These are phyloP conservation scores for Ephialtes manifestator DNA, from an alignment of 2,888 invertebrate genomes.

Conservation along the genomic window DNA sequence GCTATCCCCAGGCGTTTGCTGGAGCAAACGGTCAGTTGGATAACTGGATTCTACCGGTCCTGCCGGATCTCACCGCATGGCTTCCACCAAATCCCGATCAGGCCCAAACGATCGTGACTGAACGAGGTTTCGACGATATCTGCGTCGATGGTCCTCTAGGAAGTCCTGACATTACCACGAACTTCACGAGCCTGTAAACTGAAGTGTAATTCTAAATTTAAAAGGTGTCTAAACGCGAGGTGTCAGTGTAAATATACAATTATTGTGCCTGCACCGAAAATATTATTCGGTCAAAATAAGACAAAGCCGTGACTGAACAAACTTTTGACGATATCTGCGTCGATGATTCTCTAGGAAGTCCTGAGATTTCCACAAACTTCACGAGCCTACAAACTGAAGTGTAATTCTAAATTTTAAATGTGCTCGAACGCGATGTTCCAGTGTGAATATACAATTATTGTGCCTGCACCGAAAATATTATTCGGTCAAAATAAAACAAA, in stretches of 20 bases:
- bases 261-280: neutral
- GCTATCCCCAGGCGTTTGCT: constrained; percentile 19
- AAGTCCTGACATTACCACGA: constrained; percentile 39
- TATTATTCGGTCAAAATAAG: neutral
- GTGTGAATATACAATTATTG: neutral
- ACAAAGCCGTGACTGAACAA: constrained; percentile 9
- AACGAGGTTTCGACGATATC: constrained; percentile 31
- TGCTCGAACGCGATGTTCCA: neutral
- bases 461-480: neutral
- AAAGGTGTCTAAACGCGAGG: neutral
- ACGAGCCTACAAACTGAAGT: constrained; percentile 46
- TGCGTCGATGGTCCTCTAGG: constrained; percentile 39
- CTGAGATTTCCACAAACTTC: constrained; percentile 50
- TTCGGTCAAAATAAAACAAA: neutral
- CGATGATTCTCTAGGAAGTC: constrained; percentile 41
- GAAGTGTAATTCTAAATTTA: neutral
- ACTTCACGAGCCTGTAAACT: constrained; percentile 60
- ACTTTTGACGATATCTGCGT: constrained; percentile 33
- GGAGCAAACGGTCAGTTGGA: constrained; percentile 32
- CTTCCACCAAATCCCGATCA: constrained; percentile 55
- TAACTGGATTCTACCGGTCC: constrained; percentile 38
- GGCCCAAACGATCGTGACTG: neutral
- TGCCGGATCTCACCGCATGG: constrained; percentile 62
- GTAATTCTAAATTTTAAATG: neutral
- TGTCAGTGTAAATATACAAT: constrained; percentile 4